Conservation (phyloP, 2,888 invertebrate genomes). For the Temnothorax unifasciatus region DNA sequence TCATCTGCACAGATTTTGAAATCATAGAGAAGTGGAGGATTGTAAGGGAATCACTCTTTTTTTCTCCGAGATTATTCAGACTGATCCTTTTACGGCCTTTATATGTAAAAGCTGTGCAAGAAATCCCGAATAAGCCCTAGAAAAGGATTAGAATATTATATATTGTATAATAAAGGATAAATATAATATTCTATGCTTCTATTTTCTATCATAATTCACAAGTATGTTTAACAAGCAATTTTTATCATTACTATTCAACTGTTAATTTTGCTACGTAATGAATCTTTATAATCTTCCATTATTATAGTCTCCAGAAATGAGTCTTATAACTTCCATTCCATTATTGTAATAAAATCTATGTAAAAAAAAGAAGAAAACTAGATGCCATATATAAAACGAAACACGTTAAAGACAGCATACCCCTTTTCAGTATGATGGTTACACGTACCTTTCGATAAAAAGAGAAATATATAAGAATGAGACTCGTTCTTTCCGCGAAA, state of each 20-base stretch:
- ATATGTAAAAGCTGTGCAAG: neutral
- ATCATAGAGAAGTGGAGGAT: neutral
- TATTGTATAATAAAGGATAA: neutral
- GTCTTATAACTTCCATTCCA: neutral
- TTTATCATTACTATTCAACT: neutral
- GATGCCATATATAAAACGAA: neutral
- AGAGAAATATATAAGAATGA: neutral
- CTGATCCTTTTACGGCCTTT: neutral
- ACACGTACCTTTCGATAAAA: neutral
- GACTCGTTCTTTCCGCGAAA: constrained; percentile 6
- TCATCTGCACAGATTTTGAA: neutral
- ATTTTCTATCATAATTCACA: neutral
- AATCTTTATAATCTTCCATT: neutral
- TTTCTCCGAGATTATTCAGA: neutral
- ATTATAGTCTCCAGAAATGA: too few species aligned
- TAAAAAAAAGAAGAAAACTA: neutral
- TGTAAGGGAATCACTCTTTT: neutral
- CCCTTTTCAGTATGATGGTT: neutral
- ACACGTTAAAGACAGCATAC: neutral
- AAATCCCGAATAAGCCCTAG: neutral
- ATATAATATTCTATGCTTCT: neutral
- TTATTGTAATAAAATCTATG: neutral
- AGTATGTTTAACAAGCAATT: neutral
- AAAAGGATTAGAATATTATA: neutral
- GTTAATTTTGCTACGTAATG: neutral